These are phyloP conservation scores for Leptocoma aspasia DNA, from an alignment of 2,113 vertebrate genomes.

Conservation along the genomic window DNA sequence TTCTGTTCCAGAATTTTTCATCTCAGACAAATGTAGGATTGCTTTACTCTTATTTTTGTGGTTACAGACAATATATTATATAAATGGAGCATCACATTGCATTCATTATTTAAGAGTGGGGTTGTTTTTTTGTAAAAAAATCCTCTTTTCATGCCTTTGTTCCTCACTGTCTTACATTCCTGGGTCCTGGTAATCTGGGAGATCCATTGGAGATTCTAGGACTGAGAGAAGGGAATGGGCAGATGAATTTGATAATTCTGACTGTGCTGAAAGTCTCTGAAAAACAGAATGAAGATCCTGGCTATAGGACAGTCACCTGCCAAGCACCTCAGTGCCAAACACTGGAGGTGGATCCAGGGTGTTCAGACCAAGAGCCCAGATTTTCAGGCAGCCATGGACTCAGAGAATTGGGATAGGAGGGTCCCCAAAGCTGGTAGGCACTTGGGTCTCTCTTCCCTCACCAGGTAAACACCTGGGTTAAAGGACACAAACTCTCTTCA, in stretches of 20 bases:
- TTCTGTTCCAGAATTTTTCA: not conserved
- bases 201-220: not conserved
- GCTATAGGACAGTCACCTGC: not conserved
- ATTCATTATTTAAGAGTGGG: not conserved
- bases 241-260: not conserved
- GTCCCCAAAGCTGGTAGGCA: not conserved
- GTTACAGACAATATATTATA: not conserved
- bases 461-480: not conserved
- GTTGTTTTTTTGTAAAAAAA: not conserved
- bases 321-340: not conserved
- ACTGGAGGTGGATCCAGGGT: not conserved
- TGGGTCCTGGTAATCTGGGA: not conserved
- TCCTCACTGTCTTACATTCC: not conserved
- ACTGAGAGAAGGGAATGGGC: not conserved
- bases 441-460: not conserved
- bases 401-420: not conserved
- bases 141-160: not conserved
- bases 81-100: not conserved
- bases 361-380: not conserved
- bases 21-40: not conserved
- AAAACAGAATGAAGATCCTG: not conserved
- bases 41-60: not conserved
- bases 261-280: not conserved
- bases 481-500: not conserved
- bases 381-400: not conserved